Base-by-base conservation (phyloP, 2,113 vertebrate genomes). In the Alligator sinensis region DNA sequence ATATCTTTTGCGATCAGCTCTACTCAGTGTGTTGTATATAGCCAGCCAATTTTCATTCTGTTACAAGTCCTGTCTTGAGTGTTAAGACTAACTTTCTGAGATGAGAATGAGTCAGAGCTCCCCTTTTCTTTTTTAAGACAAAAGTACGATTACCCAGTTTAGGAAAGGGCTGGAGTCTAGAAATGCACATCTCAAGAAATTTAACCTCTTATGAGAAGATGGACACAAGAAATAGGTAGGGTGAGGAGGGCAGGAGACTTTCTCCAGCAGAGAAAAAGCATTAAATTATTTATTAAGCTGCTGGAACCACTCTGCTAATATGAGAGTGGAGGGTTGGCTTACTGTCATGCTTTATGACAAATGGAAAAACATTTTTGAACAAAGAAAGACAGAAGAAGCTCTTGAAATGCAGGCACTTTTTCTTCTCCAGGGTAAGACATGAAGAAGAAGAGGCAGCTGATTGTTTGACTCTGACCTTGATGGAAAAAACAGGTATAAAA, bases 81-180 rank as follows among this genome's bases (percentile, higher is more conserved):
- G 19, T 38, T 38, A 74, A 21, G 57, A 1, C 16, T 54, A 55
- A 6, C 72, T 16, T 55, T 57, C 64, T 0, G 3, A 2, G 70
- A 1, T 0, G 0, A 30, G 17, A 14, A 2, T 0, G 21, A n/a
- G 1, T n/a, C 54, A n/a, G 62, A 34, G 3, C 5, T 19, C 1
- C 25, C 1, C 8, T 27, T 9, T 16, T 5, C 1, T 72, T 11
- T 30, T 72, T 10, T 72, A 47, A 47, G 47, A 47, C 47, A 63
- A 27, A 12, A 24, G 16, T 57, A 55, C 4, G 5, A 3, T 47
- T 7, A 4, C 11, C 47, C 5, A 0, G 0, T 5, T 25, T 1
- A 13, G 61, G 13, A 13, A 74, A 47, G 11, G 68, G 34, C 38
- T 47, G 34, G 47, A 47, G 47, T 47, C 47, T 47, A 47, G 47